Evolutionary conservation across 2,888 invertebrate genomes (phyloP), one percentile per base, ranked within the genome.

Genomic region (Atherix ibis): DNA sequence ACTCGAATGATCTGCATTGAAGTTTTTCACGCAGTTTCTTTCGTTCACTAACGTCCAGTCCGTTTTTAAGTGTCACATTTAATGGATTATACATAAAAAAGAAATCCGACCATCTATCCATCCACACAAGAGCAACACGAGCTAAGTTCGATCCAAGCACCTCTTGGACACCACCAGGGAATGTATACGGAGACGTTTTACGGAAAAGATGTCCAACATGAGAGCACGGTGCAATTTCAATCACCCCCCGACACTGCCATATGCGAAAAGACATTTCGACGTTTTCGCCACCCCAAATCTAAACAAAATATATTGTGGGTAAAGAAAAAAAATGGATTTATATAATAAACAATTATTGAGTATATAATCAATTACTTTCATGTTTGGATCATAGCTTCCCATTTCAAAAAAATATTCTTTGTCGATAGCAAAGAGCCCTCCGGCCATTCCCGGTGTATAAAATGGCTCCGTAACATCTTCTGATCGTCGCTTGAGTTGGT

Each of bases 231-330:
- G 80, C 82, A 32, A 92, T 91, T 61, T 91, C 83, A 1, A 94
- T 74, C 37, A 73, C 68, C 1, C 91, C 92, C 0, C 92, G 92
- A 48, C 94, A 94, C 53, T 89, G 87, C 94, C 94, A 94, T 1
- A 88, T 85, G 44, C 95, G 71, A 62, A 97, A 94, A 0, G 95
- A 95, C 56, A 98, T 69, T 62, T 98, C 97, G 22, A 98, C 68
- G 60, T 98, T 98, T 60, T 98, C 97, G 0, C 92, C 97, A 4
- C 98, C 97, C 97, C 97, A 98, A 40, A 95, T 89, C 46, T 36
- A 15, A 13, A 26, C 5, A 26, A 26, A 26, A 26, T 26, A n/a
- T 26, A 12, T 26, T 22, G 6, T 8, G 6, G 22, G 22, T 8
- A 10, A 10, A 6, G 22, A 22, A 22, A n/a, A n/a, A n/a, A n/a